Conservation (phyloP, 2,113 vertebrate species). For the Sorex fumeus region DNA sequence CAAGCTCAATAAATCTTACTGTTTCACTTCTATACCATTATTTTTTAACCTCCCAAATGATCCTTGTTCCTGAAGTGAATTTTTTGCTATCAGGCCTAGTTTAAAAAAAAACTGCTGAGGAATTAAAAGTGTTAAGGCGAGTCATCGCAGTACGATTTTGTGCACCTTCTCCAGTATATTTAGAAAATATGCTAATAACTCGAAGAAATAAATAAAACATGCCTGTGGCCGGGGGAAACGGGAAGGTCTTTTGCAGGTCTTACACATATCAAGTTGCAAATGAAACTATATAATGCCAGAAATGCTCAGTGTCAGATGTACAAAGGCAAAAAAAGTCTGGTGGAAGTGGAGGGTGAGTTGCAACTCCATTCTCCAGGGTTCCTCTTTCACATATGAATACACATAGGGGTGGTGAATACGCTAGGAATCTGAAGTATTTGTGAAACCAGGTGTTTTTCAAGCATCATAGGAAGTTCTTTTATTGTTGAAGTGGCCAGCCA, state of each 20-base stretch:
- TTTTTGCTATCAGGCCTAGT: neutral
- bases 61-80: neutral
- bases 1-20: conserved; percentile 12
- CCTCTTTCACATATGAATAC: neutral
- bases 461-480: neutral
- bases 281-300: neutral
- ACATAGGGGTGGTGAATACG: neutral
- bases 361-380: neutral
- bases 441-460: conserved; percentile 36
- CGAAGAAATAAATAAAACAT: neutral
- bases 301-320: conserved; percentile 22
- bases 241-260: neutral
- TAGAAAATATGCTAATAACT: conserved; percentile 3
- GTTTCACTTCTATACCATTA: neutral
- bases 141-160: neutral
- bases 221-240: neutral
- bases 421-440: neutral
- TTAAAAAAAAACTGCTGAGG: neutral
- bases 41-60: conserved; percentile 18
- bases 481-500: conserved; percentile 7
- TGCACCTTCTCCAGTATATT: neutral
- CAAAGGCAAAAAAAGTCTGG: conserved; percentile 16
- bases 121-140: neutral
- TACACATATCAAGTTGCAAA: neutral
- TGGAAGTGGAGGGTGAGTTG: neutral